Evolutionary conservation across 2,113 vertebrate genomes (phyloP), one percentile per base, ranked within the genome.

Genomic region (Scortum barcoo): DNA sequence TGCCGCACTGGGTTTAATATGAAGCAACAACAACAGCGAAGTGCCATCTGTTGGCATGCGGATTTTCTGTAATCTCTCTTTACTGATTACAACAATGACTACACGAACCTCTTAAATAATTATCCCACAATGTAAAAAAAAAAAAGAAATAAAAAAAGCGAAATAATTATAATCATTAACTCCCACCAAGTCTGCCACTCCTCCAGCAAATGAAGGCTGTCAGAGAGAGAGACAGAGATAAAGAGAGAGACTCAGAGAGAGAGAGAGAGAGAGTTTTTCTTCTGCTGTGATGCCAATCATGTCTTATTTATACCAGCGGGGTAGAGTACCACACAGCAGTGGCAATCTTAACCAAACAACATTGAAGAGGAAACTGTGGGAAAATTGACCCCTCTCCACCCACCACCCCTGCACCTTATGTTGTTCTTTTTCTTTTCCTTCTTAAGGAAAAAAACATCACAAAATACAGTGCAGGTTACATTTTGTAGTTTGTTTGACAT

Each of bases 111-210:
- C 94, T 95, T 95, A 96, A 96, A 95, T 95, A 95, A 96, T 96
- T 95, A 95, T 95, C 93, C 94, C 91, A 87, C 94, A 93, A 95
- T 94, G 90, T 93, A 91, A 93, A 91, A 92, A 91, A 89, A n/a
- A 30, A 79, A 83, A 88, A 72, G 24, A 57, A 77, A 53, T 26
- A 85, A 80, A 92, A 94, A 94, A 95, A 94, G 89, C 89, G 53
- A 94, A 95, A 95, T 95, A 96, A 96, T 95, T 95, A 95, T 95
- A 95, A 94, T 95, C 93, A 95, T 95, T 95, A 96, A 95, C 94
- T 95, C 94, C 93, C 93, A 94, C 93, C 91, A 95, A 94, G 94
- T 94, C 93, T 94, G 94, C 92, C 93, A 93, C 93, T 94, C 93
- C 93, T 95, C 92, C 85, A 90, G 88, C 90, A 94, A 94, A 94